phyloP scores from a whole-genome alignment of 2,888 invertebrate genomes.

The Drosophila tanythrix region DNA sequence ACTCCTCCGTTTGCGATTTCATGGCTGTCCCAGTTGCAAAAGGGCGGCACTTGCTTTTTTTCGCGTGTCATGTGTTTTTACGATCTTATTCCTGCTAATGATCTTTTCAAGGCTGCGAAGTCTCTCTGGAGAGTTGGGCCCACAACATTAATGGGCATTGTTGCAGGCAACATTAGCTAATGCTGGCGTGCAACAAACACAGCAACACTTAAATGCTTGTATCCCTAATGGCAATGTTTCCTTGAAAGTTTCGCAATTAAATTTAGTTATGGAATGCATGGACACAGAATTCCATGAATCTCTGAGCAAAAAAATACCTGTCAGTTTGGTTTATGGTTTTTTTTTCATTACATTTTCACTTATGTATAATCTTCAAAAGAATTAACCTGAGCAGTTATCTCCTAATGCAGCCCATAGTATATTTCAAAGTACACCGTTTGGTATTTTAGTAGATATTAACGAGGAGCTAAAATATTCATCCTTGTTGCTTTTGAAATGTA shows the following conservation, averaged over 20 bases:
- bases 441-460: not conserved
- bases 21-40: conserved; percentile 58
- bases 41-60: conserved; percentile 71
- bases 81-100: conserved; percentile 78
- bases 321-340: not conserved
- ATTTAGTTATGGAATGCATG: conserved; percentile 25
- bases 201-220: not conserved
- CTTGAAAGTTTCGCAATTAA: conserved; percentile 44
- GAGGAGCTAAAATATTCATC: not conserved
- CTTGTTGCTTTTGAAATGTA: not conserved
- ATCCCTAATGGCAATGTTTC: conserved; percentile 31
- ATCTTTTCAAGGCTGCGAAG: conserved; percentile 55
- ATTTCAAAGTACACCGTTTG: not conserved
- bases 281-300: conserved; percentile 6
- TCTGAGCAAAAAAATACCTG: not conserved
- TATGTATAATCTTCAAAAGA: not conserved
- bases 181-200: conserved; percentile 31
- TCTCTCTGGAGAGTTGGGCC: conserved; percentile 17
- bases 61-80: conserved; percentile 75
- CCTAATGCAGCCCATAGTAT: not conserved
- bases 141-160: conserved; percentile 39
- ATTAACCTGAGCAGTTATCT: not conserved
- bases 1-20: conserved; percentile 60
- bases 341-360: not conserved
- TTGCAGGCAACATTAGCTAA: conserved; percentile 52